Percentiles rank a stretch among this genome's conserved stretches.
Conservation (phyloP, 2,888 invertebrate genomes). For the Gnatocerus cornutus region DNA sequence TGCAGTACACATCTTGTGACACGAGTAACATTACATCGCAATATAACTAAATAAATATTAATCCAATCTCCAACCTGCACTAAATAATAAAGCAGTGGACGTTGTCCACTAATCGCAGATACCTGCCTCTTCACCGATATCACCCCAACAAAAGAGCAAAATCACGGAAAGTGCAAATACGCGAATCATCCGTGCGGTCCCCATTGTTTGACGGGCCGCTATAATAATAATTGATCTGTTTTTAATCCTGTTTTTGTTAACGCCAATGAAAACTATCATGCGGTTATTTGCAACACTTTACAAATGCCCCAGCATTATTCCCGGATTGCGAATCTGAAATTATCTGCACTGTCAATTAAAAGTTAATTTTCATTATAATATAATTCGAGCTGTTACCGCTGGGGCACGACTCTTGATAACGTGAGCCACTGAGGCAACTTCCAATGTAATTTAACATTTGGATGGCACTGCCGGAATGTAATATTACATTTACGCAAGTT, state of each 20-base stretch:
- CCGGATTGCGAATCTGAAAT: constrained; percentile 58
- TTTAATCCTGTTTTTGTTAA: constrained; percentile 54
- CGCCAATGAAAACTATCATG: constrained; percentile 51
- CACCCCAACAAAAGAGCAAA: constrained; percentile 57
- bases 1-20: constrained; percentile 53
- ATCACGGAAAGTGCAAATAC: constrained; percentile 51
- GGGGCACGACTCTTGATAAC: constrained; percentile 62
- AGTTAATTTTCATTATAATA: constrained; percentile 67
- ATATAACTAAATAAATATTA: constrained; percentile 62
- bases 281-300: constrained; percentile 57
- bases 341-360: constrained; percentile 65
- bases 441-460: constrained; percentile 68
- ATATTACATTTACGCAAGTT: constrained; percentile 69
- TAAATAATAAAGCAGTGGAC: constrained; percentile 55
- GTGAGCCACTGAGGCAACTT: constrained; percentile 64
- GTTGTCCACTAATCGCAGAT: neutral
- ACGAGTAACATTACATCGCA: constrained; percentile 50
- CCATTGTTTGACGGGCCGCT: constrained; percentile 58
- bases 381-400: constrained; percentile 62
- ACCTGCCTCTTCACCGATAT: constrained; percentile 52
- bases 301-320: constrained; percentile 56
- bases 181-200: constrained; percentile 51
- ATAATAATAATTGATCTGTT: constrained; percentile 54
- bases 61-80: constrained; percentile 54
- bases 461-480: constrained; percentile 67